phyloP scores from a whole-genome alignment of 2,113 vertebrate species.

The Thalassoma bifasciatum region DNA sequence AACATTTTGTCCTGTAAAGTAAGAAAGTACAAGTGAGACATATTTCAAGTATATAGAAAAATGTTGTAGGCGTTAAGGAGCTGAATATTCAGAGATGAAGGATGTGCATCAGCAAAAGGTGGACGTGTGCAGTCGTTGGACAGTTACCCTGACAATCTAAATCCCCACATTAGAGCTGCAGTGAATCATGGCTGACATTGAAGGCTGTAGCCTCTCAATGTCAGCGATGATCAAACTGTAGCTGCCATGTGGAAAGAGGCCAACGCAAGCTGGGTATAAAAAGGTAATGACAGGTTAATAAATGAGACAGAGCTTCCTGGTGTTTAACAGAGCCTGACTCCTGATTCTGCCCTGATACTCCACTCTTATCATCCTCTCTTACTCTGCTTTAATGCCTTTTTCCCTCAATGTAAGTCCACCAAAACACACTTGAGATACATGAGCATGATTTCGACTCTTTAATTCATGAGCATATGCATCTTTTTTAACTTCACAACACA shows the following conservation, averaged over 20 bases:
- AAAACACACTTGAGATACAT: background rate
- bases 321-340: background rate
- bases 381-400: background rate
- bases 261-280: background rate
- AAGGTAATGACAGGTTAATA: background rate
- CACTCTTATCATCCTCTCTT: background rate
- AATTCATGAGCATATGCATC: background rate
- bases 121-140: background rate
- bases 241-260: background rate
- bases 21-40: background rate
- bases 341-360: background rate
- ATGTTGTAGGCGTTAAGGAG: background rate
- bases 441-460: background rate
- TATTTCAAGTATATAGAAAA: background rate
- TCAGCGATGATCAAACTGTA: background rate
- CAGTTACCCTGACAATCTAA: background rate
- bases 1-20: background rate
- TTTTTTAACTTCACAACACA: background rate
- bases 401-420: background rate
- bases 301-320: background rate
- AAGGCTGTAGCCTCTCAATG: background rate
- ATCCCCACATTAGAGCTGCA: background rate
- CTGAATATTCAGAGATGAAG: background rate
- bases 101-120: background rate
- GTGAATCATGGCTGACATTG: background rate